Evolutionary conservation across 1,140 invertebrate species (phyloP).

Genomic region (Potamilus streckersoni): DNA sequence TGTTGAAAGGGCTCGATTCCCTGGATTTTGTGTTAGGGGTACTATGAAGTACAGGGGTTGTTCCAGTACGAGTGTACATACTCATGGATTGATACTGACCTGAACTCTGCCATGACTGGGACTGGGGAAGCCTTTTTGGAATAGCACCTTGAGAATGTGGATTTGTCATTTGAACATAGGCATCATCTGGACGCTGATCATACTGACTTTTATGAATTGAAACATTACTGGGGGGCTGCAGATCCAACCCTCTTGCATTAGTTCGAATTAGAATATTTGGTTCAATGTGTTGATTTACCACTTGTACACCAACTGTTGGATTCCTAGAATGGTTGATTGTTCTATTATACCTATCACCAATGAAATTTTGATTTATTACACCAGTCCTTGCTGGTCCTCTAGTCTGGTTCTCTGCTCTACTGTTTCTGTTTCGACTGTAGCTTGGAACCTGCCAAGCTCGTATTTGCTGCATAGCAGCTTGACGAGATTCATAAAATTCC

Average conservation of each 20-base stretch:
- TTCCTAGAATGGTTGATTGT: neutral
- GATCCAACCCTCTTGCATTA: neutral
- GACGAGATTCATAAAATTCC: constrained; percentile 58
- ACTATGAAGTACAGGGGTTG: constrained; percentile 27
- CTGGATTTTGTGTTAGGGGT: constrained; percentile 27
- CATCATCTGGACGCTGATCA: neutral
- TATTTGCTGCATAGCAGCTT: constrained; percentile 59
- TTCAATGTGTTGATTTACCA: constrained; percentile 21
- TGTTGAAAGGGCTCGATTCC: constrained; percentile 35
- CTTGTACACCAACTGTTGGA: neutral
- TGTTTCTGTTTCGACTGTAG: constrained; percentile 29
- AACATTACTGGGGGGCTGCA: neutral
- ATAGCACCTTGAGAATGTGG: constrained; percentile 35
- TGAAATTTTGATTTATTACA: no score
- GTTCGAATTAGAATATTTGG: constrained; percentile 19
- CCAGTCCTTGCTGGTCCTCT: neutral
- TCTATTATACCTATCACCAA: no score
- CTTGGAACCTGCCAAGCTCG: constrained; percentile 55
- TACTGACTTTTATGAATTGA: constrained; percentile 1
- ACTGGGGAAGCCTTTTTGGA: constrained; percentile 39
- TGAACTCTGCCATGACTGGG: constrained; percentile 35
- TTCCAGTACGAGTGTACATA: neutral
- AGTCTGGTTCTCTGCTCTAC: constrained; percentile 17
- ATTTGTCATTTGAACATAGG: constrained; percentile 23
- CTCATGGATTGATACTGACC: constrained; percentile 23